Evolutionary conservation across 2,888 invertebrate species (phyloP), one percentile per base, ranked within the genome.

Genomic region (Dryomyza anilis): DNA sequence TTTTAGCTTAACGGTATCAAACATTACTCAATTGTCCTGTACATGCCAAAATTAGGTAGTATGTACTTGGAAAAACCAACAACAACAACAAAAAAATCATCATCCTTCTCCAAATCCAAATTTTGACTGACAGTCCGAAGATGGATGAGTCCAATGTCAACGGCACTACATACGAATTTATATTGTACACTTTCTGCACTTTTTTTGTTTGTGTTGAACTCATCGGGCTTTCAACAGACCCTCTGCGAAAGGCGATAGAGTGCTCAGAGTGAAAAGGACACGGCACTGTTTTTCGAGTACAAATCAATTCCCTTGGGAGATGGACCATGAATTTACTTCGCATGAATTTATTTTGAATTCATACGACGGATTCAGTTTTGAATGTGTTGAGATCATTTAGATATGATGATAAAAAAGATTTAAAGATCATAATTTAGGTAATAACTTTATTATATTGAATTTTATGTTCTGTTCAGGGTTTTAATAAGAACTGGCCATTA

Each of bases 111-210:
- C 46, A 67, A 67, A 67, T 56, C 33, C 27, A 63, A 66, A 64
- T 64, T 58, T 67, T 64, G 55, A 69, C 71, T 78, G 78, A 75
- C 77, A 77, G 69, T 68, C 19, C 59, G 52, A 76, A 77, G 78
- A 78, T 78, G 72, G 78, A 78, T 78, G 73, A 68, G 59, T 66
- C 43, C 61, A 63, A 64, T 69, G 67, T 73, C 70, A 71, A 72
- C 70, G 73, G 65, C 64, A 66, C 66, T 63, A 65, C 36, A 55
- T 62, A 36, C 39, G 50, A 58, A 33, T 39, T 12, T 52, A 30
- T 64, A 52, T 53, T 30, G 12, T 25, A 16, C 19, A 8, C 21
- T 30, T 52, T 2, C 33, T 4, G 6, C 29, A 7, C 23, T 2
- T 53, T 4, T 16, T 23, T 43, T 21, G 50, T 8, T 36, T 33